Percentiles rank a stretch among this genome's conserved stretches.
These are phyloP conservation scores for Ypsolopha sequella DNA, from an alignment of 2,888 invertebrate genomes.

Conservation along the genomic window DNA sequence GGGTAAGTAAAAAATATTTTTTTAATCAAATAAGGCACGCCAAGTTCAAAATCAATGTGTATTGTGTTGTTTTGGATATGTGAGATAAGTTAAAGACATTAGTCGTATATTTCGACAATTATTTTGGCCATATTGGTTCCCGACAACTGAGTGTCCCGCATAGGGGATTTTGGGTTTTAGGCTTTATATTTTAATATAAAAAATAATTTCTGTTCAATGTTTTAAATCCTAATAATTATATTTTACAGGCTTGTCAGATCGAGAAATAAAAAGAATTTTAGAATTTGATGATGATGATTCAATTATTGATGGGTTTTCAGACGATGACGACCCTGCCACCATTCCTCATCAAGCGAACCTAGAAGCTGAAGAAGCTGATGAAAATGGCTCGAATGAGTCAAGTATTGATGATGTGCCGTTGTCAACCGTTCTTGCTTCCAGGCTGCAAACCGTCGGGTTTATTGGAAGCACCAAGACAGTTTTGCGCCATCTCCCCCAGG, in stretches of 20 bases:
- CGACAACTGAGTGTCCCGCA: not conserved
- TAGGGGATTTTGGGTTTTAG: constrained; percentile 1
- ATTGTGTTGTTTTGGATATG: not conserved
- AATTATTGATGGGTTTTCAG: constrained; percentile 1
- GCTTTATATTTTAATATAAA: not conserved
- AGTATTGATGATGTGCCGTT: too few relatives aligned
- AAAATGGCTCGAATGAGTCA: too few relatives aligned
- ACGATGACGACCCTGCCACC: not conserved
- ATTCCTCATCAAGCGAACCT: not conserved
- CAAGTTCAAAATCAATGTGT: not conserved
- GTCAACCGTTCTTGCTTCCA: not conserved
- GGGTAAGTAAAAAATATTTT: too few relatives aligned
- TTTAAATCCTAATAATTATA: too few relatives aligned
- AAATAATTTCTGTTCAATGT: not conserved
- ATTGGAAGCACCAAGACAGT: constrained; percentile 6
- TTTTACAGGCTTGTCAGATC: not conserved
- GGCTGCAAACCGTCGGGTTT: constrained; percentile 3
- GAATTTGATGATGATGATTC: not conserved
- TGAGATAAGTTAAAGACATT: not conserved
- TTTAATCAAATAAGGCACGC: too few relatives aligned
- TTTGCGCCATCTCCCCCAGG: constrained; percentile 5
- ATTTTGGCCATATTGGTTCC: not conserved
- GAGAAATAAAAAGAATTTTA: not conserved
- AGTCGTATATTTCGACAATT: not conserved
- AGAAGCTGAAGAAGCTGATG: too few relatives aligned